phyloP scores from a whole-genome alignment of 2,888 invertebrate genomes.

The Ptilodon capucinus region DNA sequence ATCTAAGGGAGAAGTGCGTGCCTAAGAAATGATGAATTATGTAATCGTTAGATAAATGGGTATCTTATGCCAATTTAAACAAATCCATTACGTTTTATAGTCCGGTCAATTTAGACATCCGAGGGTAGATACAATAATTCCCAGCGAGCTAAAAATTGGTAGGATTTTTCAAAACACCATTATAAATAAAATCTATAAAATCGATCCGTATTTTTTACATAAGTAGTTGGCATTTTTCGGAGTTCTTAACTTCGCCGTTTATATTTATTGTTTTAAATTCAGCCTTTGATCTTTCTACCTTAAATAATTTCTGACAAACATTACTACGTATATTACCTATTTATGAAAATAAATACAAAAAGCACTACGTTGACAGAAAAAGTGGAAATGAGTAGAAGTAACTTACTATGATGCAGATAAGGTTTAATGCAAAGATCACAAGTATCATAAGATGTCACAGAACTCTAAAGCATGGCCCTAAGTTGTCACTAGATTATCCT shows the following conservation, averaged over 20 bases:
- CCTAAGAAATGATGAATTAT: background rate
- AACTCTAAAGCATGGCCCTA: constrained; percentile 58
- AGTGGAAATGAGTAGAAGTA: constrained; percentile 21
- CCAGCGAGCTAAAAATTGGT: no score
- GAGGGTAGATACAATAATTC: no score
- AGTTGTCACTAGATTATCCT: constrained; percentile 27
- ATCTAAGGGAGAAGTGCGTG: constrained; percentile 18
- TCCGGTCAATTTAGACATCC: no score
- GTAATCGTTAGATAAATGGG: no score
- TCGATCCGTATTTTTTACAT: background rate
- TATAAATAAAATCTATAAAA: no score
- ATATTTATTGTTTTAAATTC: background rate
- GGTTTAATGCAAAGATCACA: constrained; percentile 45
- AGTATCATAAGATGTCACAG: constrained; percentile 52
- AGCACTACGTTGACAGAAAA: constrained; percentile 14
- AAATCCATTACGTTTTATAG: background rate
- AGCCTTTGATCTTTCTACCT: background rate
- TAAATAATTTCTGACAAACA: background rate
- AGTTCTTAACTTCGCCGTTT: background rate
- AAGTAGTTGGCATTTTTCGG: background rate
- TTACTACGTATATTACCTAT: background rate
- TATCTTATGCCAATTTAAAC: background rate
- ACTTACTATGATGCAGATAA: constrained; percentile 15
- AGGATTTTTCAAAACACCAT: no score
- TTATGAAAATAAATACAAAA: background rate